Conservation (phyloP, 2,113 vertebrate genomes). For the Oreotrochilus melanogaster region DNA sequence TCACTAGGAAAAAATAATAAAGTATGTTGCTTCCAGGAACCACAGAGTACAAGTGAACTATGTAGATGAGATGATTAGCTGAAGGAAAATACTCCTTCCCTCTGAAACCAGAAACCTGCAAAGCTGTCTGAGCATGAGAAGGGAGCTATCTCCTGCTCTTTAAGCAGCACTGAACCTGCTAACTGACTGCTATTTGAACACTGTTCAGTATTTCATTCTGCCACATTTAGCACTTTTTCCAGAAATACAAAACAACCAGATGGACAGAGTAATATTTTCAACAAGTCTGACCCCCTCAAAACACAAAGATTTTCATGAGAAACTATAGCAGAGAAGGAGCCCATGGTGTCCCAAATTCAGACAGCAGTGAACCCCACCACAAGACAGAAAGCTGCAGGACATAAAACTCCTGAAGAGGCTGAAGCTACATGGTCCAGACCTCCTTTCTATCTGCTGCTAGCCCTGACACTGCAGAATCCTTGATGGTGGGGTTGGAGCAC, state of each 20-base stretch:
- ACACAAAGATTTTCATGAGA: background rate
- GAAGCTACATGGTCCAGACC: background rate
- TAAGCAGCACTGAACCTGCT: background rate
- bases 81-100: conserved; percentile 4
- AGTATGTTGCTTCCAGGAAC: background rate
- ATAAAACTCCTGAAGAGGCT: background rate
- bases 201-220: background rate
- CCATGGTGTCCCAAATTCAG: background rate
- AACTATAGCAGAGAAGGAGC: background rate
- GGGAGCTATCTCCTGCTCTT: background rate
- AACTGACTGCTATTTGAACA: background rate
- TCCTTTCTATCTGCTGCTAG: background rate
- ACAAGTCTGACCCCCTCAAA: background rate
- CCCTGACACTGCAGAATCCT: background rate
- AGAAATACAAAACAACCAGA: background rate
- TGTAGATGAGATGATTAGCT: background rate
- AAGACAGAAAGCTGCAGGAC: background rate
- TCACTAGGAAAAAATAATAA: background rate
- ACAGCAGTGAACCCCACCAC: background rate
- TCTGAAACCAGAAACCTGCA: background rate
- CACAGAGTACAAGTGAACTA: background rate
- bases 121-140: background rate
- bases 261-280: background rate
- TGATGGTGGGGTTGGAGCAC: background rate
- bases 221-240: background rate